Base-by-base conservation (phyloP, 2,888 invertebrate species). In the Holacanthella duospinosa region DNA sequence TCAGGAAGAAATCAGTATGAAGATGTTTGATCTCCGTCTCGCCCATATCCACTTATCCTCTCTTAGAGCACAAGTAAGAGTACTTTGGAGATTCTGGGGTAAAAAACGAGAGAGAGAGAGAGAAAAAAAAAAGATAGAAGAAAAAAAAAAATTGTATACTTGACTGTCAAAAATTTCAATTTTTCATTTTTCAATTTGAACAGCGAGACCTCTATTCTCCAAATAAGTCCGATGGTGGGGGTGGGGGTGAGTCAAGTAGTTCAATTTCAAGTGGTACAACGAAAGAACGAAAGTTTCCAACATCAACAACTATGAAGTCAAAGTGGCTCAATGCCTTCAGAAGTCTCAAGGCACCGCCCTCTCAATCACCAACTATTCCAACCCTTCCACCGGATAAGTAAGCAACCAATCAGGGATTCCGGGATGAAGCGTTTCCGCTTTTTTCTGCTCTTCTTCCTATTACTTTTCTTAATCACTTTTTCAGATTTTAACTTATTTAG, bases 291-390 rank as follows among this genome's bases (percentile, higher is more conserved):
- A 92, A 91, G 60, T 86, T 88, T 64, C 89, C 89, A 72, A 86
- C 88, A 71, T 87, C 73, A 16, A 73, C 73, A 25, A 74, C 74
- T 26, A 94, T 94, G 86, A 94, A 94, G 82, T 92, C 89, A 77
- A 94, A 94, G 83, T 95, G 95, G 95, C 82, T 94, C 75, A 95
- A 94, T 80, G 95, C 95, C 71, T 93, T 95, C 82, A 88, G 91
- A 78, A 93, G 91, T 79, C 83, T 95, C 73, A 93, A 93, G 80
- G 89, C 90, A 53, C 4, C 48, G 19, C 61, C 60, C 25, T 55
- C 53, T 29, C 54, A 29, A 25, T 60, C 62, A 21, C 55, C 67
- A 44, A 63, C 79, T 79, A 71, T 79, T 77, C 57, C 75, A 25
- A 64, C 81, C 77, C 80, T 76, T 72, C 77, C 76, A 74, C 75